A percentile compares a stretch with the other conserved stretches of the same genome.
Evolutionary conservation across 2,113 vertebrate species (phyloP).

Genomic region (Amphilophus citrinellus): DNA sequence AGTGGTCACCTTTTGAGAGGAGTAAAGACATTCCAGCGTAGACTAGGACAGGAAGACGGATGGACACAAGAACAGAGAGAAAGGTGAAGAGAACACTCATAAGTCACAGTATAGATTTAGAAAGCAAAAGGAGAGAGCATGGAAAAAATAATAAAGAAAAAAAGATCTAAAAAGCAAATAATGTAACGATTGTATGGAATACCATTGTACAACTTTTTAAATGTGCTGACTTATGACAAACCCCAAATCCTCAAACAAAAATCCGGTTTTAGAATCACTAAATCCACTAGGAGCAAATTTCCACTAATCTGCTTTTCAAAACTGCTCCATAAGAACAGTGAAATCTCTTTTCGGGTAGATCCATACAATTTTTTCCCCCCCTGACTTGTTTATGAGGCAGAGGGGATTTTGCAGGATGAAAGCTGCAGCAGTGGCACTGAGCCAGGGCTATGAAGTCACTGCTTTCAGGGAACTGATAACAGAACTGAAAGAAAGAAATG

Average conservation of each 20-base stretch:
- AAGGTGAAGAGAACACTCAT: slow-evolving; percentile 78
- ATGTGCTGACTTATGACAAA: slow-evolving; percentile 21
- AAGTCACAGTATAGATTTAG: slow-evolving; percentile 39
- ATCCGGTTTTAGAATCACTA: slow-evolving; percentile 2
- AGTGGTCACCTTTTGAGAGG: slow-evolving; percentile 86
- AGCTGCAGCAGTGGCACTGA: slow-evolving; percentile 64
- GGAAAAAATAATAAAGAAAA: background rate
- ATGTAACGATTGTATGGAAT: slow-evolving; percentile 65
- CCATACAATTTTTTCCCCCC: slow-evolving; percentile 67
- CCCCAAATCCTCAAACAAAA: slow-evolving; percentile 15
- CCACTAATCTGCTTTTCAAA: slow-evolving; percentile 45
- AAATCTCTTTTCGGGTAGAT: slow-evolving; percentile 50
- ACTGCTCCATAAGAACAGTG: background rate
- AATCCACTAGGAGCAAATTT: slow-evolving; percentile 28
- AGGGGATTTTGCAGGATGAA: slow-evolving; percentile 52
- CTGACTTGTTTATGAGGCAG: slow-evolving; percentile 18
- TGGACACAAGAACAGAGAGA: slow-evolving; percentile 53
- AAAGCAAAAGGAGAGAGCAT: slow-evolving; percentile 6
- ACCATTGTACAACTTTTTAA: slow-evolving; percentile 33
- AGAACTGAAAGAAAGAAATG: slow-evolving; percentile 52
- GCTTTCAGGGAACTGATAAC: slow-evolving; percentile 55
- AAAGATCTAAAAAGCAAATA: slow-evolving; percentile 26
- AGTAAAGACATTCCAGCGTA: slow-evolving; percentile 89
- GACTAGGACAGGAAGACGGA: slow-evolving; percentile 73
- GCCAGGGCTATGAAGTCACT: slow-evolving; percentile 66